These are phyloP conservation scores for Choristoneura fumiferana DNA, from an alignment of 1,140 invertebrate genomes.

Conservation along the genomic window DNA sequence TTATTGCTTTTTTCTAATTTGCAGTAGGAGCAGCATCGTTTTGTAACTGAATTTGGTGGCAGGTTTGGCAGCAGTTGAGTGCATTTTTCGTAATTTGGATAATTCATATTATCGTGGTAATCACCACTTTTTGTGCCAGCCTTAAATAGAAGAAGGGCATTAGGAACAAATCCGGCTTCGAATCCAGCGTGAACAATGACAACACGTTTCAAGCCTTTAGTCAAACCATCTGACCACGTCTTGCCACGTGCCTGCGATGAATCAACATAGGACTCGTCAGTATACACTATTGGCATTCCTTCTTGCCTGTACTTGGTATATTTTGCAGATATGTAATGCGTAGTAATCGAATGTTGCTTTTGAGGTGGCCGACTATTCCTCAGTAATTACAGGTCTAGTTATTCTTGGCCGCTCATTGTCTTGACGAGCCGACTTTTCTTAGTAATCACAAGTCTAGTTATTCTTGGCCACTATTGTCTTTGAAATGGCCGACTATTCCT, in stretches of 20 bases:
- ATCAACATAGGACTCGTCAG: conserved; percentile 28
- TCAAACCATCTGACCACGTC: conserved; percentile 23
- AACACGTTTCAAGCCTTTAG: conserved; percentile 28
- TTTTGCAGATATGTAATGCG: conserved; percentile 21
- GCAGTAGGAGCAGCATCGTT: neutral
- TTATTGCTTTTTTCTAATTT: conserved; percentile 25
- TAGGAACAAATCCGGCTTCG: conserved; percentile 29
- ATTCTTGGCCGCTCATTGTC: too few relatives aligned
- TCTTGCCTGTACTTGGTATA: conserved; percentile 20
- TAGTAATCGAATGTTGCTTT: conserved; percentile 16
- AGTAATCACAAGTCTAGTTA: too few relatives aligned
- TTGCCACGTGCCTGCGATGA: conserved; percentile 16
- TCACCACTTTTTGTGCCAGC: conserved; percentile 30
- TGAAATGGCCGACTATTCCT: too few relatives aligned
- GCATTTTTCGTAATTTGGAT: conserved; percentile 32
- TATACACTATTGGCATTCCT: conserved; percentile 26
- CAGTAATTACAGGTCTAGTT: too few relatives aligned
- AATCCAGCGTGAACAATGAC: conserved; percentile 40
- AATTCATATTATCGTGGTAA: conserved; percentile 41
- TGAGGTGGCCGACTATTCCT: too few relatives aligned
- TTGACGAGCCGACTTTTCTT: too few relatives aligned
- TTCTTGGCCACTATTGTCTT: too few relatives aligned
- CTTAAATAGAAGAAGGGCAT: conserved; percentile 26
- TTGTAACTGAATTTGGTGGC: conserved; percentile 11
- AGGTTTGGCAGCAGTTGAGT: conserved; percentile 27